These are phyloP conservation scores for Neostethus bicornis DNA, from an alignment of 2,797 vertebrate species.

Conservation along the genomic window DNA sequence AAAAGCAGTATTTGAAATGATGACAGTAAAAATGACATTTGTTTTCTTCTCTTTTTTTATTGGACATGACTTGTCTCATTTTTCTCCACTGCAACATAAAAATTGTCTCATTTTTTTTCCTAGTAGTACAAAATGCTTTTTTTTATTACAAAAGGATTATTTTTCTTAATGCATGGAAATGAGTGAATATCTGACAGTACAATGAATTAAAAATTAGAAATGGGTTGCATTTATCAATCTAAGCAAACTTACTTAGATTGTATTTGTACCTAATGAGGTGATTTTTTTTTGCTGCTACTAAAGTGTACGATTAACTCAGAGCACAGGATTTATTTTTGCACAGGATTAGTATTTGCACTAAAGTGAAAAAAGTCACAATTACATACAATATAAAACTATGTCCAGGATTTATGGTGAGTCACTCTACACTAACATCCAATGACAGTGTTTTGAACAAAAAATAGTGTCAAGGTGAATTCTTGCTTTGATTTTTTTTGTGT, in stretches of 20 bases:
- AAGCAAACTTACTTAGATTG: conserved; percentile 37
- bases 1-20: background rate
- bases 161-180: conserved; percentile 46
- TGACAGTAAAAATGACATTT: background rate
- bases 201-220: conserved; percentile 42
- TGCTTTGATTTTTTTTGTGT: conserved; percentile 17
- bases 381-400: conserved; percentile 60
- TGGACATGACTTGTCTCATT: conserved; percentile 53
- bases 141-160: conserved; percentile 72
- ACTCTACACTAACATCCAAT: conserved; percentile 19
- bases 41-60: conserved; percentile 68
- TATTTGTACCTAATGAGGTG: conserved; percentile 24
- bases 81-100: conserved; percentile 64
- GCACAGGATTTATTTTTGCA: conserved; percentile 43
- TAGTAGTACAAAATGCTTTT: conserved; percentile 79
- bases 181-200: conserved; percentile 60
- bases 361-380: conserved; percentile 47
- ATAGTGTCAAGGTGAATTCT: conserved; percentile 6
- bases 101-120: conserved; percentile 58
- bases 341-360: conserved; percentile 43
- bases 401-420: conserved; percentile 28
- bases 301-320: conserved; percentile 37
- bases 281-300: conserved; percentile 45
- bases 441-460: conserved; percentile 17
- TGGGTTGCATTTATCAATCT: conserved; percentile 34